These are phyloP conservation scores for Corydoras sp. DNA, from an alignment of 2,113 vertebrate genomes.

Conservation along the genomic window DNA sequence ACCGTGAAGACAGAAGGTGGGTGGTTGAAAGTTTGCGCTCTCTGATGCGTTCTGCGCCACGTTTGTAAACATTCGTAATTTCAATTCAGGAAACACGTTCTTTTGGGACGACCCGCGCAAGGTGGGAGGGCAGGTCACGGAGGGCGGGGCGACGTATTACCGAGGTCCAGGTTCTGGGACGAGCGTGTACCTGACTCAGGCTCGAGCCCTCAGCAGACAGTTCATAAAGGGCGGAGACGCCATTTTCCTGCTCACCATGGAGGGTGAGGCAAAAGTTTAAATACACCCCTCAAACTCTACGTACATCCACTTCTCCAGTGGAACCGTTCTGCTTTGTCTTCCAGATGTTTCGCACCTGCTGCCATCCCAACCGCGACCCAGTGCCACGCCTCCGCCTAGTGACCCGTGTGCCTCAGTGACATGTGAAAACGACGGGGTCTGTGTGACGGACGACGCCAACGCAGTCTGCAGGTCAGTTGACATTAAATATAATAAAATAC, in stretches of 20 bases:
- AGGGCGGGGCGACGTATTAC: constrained; percentile 68
- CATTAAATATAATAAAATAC: not conserved
- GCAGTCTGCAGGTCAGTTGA: constrained; percentile 73
- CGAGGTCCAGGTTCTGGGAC: constrained; percentile 65
- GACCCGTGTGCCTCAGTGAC: constrained; percentile 51
- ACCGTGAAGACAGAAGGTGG: no score
- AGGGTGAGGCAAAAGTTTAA: constrained; percentile 62
- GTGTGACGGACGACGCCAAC: constrained; percentile 47
- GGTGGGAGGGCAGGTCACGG: constrained; percentile 61
- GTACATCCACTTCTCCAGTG: no score
- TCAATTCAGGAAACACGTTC: constrained; percentile 17
- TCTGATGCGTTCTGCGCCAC: not conserved
- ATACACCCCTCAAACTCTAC: not conserved
- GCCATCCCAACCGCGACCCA: constrained; percentile 47
- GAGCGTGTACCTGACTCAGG: constrained; percentile 23
- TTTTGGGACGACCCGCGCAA: constrained; percentile 77
- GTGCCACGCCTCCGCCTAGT: not conserved
- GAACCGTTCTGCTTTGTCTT: not conserved
- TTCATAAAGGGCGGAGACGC: constrained; percentile 77
- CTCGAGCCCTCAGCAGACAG: constrained; percentile 58
- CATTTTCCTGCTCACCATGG: constrained; percentile 74
- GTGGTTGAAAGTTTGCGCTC: no score
- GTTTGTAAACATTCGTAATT: not conserved
- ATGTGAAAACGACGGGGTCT: constrained; percentile 78
- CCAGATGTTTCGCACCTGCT: constrained; percentile 80